Base-by-base conservation (phyloP, 2,888 invertebrate species). In the Congeria kusceri region DNA sequence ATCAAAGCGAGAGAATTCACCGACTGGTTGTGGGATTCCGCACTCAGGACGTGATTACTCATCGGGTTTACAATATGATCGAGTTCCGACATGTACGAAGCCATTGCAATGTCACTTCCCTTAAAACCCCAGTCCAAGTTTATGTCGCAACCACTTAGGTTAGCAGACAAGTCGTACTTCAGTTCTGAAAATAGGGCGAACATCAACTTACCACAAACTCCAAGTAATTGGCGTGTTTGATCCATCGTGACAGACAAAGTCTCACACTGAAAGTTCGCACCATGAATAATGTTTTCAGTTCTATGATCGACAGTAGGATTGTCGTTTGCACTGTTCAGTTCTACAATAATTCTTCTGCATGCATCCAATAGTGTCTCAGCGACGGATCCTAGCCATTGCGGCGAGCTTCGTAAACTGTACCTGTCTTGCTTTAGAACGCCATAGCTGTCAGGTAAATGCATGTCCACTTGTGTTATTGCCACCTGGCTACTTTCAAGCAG, bases 1-100 rank as follows among this genome's bases (percentile, higher is more conserved):
- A 88, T 63, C 27, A 88, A 73, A 0, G 86, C 88, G 80, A 88
- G 61, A 3, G 87, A 88, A 76, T 89, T 89, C 57, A 89, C 80
- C 11, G 85, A 72, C 70, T 89, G 89, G 76, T 89, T 89, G 76
- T 87, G 85, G 74, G 85, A 77, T 66, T 89, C 89, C 4, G 89
- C 87, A 53, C 85, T 84, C 29, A 86, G 61, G 39, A 87, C 86
- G 64, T 89, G 88, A 53, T 86, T 85, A 18, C 87, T 87, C 78
- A 89, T 70, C 5, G 86, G 82, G 39, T 76, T 73, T 15, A 85
- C 86, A 20, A 89, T 59, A 61, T 76, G 76, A 71, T 89, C 84
- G 23, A 88, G 74, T 67, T 89, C 88, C 1, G 88, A 86, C 71
- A 76, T 74, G 57, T 88, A 88, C 9, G 88, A 69, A 11, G 88